A percentile compares a stretch with the other conserved stretches of the same genome.
These are phyloP conservation scores for Pseudomyrmex flavicornis DNA, from an alignment of 1,140 invertebrate species.

Conservation along the genomic window DNA sequence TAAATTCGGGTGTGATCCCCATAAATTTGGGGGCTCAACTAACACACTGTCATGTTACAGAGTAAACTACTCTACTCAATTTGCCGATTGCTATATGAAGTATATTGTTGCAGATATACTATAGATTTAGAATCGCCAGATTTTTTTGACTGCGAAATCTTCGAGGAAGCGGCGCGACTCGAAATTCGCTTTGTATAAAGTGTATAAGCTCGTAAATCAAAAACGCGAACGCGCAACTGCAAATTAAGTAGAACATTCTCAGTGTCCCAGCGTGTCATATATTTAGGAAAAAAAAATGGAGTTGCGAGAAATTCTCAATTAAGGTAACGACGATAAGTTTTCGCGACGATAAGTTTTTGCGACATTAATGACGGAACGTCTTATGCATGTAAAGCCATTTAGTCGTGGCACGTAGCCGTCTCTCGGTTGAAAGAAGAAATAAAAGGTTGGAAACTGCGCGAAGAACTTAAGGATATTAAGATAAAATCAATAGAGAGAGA, in stretches of 20 bases:
- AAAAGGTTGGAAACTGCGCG: slow-evolving; percentile 18
- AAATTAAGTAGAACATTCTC: slow-evolving; percentile 47
- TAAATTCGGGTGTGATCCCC: too few relatives aligned
- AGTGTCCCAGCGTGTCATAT: slow-evolving; percentile 38
- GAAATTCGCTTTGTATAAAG: neutral
- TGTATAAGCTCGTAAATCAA: slow-evolving; percentile 40
- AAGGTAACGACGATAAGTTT: slow-evolving; percentile 48
- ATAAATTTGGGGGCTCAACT: too few relatives aligned
- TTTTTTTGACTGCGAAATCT: neutral
- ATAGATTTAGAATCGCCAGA: too few relatives aligned
- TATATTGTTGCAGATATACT: too few relatives aligned
- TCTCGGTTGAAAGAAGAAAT: slow-evolving; percentile 2
- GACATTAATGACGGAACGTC: slow-evolving; percentile 50
- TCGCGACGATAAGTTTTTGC: slow-evolving; percentile 46
- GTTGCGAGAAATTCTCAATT: slow-evolving; percentile 51
- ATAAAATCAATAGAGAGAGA: slow-evolving; percentile 53
- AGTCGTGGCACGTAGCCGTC: slow-evolving; percentile 48
- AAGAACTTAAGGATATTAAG: slow-evolving; percentile 40
- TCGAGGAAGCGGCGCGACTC: neutral
- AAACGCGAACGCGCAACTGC: slow-evolving; percentile 9
- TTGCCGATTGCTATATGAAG: too few relatives aligned
- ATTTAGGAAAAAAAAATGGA: slow-evolving; percentile 44
- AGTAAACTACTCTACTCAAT: too few relatives aligned
- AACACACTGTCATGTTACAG: too few relatives aligned
- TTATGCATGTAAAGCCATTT: slow-evolving; percentile 60